A percentile compares a stretch with the other conserved stretches of the same genome.
Evolutionary conservation across 2,113 vertebrate genomes (phyloP).

Genomic region (Redunca redunca): DNA sequence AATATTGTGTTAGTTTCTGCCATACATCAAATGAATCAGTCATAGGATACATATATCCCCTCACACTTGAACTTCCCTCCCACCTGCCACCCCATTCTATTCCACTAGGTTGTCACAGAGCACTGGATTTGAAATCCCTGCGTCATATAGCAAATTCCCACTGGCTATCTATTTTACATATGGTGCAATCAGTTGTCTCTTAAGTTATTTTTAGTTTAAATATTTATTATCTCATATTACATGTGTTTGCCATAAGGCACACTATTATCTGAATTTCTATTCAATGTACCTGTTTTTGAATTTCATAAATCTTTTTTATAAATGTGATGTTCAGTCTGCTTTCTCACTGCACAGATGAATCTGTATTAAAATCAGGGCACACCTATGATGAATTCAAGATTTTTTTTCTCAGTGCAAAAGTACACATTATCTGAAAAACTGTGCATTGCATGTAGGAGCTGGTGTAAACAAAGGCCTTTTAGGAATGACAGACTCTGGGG

Average conservation of each 20-base stretch:
- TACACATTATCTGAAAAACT: not conserved
- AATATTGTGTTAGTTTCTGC: not conserved
- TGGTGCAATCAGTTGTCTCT: not conserved
- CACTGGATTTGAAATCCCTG: not conserved
- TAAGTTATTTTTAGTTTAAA: not conserved
- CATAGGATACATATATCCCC: not conserved
- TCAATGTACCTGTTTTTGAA: not conserved
- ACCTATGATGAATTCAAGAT: not conserved
- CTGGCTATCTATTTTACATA: not conserved
- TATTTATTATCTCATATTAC: not conserved
- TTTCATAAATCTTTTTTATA: not conserved
- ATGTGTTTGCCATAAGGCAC: not conserved
- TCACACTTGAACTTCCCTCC: not conserved
- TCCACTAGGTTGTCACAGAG: not conserved
- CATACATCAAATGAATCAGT: not conserved
- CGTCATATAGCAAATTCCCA: not conserved
- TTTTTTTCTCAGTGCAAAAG: not conserved
- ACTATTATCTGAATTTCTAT: not conserved
- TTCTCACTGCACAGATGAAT: not conserved
- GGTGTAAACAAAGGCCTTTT: not conserved
- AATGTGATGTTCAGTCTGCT: not conserved
- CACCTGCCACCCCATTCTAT: not conserved
- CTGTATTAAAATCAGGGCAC: not conserved
- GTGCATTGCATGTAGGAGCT: not conserved
- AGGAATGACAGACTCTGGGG: not conserved